Conservation (phyloP, 2,797 vertebrate species). For the Dendrocincla fuliginosa region DNA sequence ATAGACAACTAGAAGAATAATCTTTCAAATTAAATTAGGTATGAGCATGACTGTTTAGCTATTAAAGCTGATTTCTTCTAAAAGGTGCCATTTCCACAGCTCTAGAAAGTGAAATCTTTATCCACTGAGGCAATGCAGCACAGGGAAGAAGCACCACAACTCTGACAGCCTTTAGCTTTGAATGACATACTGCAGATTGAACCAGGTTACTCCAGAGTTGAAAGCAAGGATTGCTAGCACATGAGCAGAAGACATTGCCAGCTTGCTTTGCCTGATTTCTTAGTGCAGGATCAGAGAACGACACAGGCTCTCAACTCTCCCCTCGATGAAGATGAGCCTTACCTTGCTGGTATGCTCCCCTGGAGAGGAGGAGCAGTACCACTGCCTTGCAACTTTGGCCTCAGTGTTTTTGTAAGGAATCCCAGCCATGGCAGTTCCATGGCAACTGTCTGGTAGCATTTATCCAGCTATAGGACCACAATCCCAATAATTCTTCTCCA, state of each 20-base stretch:
- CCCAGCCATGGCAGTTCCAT: neutral
- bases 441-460: neutral
- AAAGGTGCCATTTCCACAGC: neutral
- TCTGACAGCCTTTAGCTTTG: neutral
- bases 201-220: neutral
- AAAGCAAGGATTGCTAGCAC: neutral
- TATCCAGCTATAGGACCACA: neutral
- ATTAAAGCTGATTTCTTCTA: neutral
- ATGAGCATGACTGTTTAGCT: neutral
- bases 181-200: neutral
- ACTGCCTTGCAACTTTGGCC: neutral
- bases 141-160: neutral
- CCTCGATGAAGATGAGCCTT: neutral
- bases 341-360: neutral
- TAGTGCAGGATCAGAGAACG: neutral
- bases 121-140: neutral
- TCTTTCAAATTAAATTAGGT: slow-evolving; percentile 14
- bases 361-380: neutral
- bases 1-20: slow-evolving; percentile 8
- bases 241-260: neutral
- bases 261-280: neutral
- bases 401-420: neutral
- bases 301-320: neutral
- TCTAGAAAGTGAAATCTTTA: neutral
- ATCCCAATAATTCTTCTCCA: neutral